These are phyloP conservation scores for Drosophila prosaltans DNA, from an alignment of 1,140 invertebrate species.

Conservation along the genomic window DNA sequence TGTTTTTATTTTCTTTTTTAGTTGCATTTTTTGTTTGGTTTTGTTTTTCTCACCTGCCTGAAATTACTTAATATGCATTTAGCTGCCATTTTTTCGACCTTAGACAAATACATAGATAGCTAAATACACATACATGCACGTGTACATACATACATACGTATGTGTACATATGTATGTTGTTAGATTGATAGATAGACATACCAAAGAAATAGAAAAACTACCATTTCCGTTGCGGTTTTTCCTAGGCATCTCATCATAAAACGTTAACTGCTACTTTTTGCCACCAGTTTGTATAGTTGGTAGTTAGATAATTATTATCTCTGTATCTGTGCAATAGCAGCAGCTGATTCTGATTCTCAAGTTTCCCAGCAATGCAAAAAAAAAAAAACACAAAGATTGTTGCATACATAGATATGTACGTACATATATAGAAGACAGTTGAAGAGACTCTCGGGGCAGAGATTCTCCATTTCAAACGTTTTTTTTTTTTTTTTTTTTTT, in stretches of 20 bases:
- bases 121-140: constrained; percentile 2
- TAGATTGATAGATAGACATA: constrained; percentile 30
- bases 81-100: constrained; percentile 67
- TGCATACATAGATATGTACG: background rate
- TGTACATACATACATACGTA: background rate
- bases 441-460: background rate
- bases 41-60: constrained; percentile 42
- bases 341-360: constrained; percentile 17
- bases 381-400: background rate
- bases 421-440: background rate
- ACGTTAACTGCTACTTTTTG: constrained; percentile 28
- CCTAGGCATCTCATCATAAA: constrained; percentile 18
- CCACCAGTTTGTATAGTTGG: constrained; percentile 23
- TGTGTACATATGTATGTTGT: constrained; percentile 20
- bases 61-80: constrained; percentile 77
- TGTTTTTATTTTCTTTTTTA: constrained; percentile 28
- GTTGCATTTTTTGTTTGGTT: background rate
- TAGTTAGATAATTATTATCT: constrained; percentile 62
- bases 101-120: constrained; percentile 25
- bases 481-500: background rate
- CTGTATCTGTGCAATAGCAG: constrained; percentile 5
- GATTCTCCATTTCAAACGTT: background rate
- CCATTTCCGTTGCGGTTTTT: constrained; percentile 55
- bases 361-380: background rate
- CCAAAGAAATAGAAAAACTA: constrained; percentile 29